Evolutionary conservation across 2,113 vertebrate genomes (phyloP), one percentile per base, ranked within the genome.

Genomic region (Proteles cristata): DNA sequence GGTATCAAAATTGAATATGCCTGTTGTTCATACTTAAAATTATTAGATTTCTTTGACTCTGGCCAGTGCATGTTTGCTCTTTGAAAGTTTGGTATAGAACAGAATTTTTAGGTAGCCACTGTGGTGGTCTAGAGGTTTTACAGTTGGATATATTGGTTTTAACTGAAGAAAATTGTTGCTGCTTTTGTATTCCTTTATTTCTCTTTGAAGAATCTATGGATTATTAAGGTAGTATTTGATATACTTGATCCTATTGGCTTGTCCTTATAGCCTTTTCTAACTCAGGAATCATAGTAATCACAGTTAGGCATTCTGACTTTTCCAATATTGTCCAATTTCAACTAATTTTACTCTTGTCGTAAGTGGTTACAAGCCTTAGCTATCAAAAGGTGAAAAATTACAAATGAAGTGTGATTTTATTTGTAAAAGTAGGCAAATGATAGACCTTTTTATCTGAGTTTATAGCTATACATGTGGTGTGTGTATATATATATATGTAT

Each of bases 301-400:
- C 69, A 96, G 21, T 16, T 87, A 71, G 31, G 90, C 3, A 81
- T 26, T 92, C 71, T 88, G 80, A 83, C 31, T 85, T 98, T 94
- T 90, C 83, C 87, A 92, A n/a, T n/a, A 85, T 81, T 94, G 8
- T 71, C 87, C 25, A 90, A 1, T 90, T 96, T 90, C 50, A 88
- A 45, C 45, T 90, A 65, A 97, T 93, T 83, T 95, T 95, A 83
- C 14, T 71, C 17, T 43, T 93, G 28, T 74, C 43, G 35, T 35
- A 90, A 89, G 43, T 95, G n/a, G 50, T 90, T 95, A 93, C 92
- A 77, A 93, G 43, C 15, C 58, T 66, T 50, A 45, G 25, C 33
- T 58, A 92, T 90, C 66, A 94, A 97, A 94, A 90, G 82, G 83
- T 88, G 80, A 31, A 92, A 98, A 96, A 96, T 93, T 84, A 84